Percentiles rank a stretch among this genome's conserved stretches.
These are phyloP conservation scores for Enoplosus armatus DNA, from an alignment of 2,797 vertebrate species.

Conservation along the genomic window DNA sequence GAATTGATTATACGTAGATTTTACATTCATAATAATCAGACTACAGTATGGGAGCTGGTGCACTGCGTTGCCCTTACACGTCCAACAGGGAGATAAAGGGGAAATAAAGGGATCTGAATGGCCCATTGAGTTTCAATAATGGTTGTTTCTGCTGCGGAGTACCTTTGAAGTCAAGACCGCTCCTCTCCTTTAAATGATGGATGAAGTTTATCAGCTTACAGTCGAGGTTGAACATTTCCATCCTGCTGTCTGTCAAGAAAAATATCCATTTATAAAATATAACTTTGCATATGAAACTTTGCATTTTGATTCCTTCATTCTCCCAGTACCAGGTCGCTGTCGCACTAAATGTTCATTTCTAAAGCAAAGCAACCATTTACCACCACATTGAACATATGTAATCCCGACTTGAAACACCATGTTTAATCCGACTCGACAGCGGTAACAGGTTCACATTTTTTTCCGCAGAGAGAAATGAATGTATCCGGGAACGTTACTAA, in stretches of 20 bases:
- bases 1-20: too few species aligned
- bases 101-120: not conserved
- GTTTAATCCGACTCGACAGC: not conserved
- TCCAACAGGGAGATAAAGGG: too few species aligned
- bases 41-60: not conserved
- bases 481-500: slow-evolving; percentile 57
- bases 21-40: not conserved
- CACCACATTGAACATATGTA: not conserved
- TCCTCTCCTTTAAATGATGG: slow-evolving; percentile 76
- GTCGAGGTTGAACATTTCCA: slow-evolving; percentile 81
- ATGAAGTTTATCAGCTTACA: slow-evolving; percentile 83
- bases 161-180: slow-evolving; percentile 78
- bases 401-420: too few species aligned
- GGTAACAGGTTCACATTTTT: not conserved
- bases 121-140: not conserved
- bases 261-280: not conserved
- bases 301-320: not conserved
- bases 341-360: not conserved
- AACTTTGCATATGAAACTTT: not conserved
- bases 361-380: not conserved
- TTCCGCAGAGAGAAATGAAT: not conserved
- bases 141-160: not conserved
- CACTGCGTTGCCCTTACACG: not conserved
- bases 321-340: not conserved
- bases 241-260: slow-evolving; percentile 71